Evolutionary conservation across 2,797 vertebrate genomes (phyloP).

Genomic region (Premnoplex brunnescens): DNA sequence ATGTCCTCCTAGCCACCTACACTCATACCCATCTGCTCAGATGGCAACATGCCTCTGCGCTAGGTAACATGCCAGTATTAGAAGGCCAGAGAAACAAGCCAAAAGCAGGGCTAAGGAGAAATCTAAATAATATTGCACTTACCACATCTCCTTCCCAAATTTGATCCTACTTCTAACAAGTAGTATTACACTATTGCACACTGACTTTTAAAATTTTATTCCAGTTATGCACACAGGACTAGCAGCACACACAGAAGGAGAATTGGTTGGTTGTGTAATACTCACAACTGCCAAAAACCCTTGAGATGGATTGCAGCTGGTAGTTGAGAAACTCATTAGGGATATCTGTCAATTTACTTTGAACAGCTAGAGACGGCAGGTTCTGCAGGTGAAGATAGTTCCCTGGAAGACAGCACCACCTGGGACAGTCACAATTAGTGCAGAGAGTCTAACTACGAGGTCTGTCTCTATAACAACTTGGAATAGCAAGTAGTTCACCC

Average conservation of each 20-base stretch:
- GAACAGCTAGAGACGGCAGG: background rate
- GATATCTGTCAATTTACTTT: background rate
- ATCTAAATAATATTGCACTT: background rate
- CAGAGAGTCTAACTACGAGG: background rate
- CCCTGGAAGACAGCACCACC: background rate
- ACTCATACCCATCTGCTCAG: constrained; percentile 67
- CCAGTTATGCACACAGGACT: background rate
- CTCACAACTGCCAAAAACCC: background rate
- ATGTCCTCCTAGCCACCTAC: constrained; percentile 62
- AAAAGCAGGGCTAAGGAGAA: background rate
- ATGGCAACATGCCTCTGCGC: constrained; percentile 47
- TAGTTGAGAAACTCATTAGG: background rate
- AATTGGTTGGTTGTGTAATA: background rate
- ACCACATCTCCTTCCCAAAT: background rate
- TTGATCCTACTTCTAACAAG: background rate
- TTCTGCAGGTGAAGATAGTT: constrained; percentile 4
- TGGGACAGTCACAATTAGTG: background rate
- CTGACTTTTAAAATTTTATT: background rate
- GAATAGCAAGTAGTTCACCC: background rate
- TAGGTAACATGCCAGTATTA: constrained; percentile 46
- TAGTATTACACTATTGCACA: background rate
- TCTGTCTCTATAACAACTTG: background rate
- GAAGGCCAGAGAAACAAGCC: constrained; percentile 16
- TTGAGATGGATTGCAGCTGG: constrained; percentile 8
- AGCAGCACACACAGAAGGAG: background rate